phyloP scores from a whole-genome alignment of 2,113 vertebrate genomes.

The Leucopternis melanops region DNA sequence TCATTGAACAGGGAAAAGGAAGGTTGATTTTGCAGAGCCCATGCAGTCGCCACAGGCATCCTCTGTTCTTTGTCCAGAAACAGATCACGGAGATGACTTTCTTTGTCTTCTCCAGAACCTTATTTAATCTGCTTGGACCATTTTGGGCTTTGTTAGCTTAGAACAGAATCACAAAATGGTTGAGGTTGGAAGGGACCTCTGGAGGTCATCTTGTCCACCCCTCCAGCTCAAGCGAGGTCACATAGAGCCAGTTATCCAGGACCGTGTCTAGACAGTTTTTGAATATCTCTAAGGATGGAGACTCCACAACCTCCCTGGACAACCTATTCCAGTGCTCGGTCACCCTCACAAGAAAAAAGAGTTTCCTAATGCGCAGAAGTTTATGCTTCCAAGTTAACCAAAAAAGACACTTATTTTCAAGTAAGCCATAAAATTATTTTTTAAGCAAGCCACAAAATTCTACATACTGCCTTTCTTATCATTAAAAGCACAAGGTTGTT shows the following conservation, averaged over 20 bases:
- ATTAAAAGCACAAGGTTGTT: background rate
- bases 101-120: background rate
- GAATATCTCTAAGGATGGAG: background rate
- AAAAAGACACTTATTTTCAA: background rate
- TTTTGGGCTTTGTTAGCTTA: background rate
- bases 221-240: background rate
- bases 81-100: background rate
- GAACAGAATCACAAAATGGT: background rate
- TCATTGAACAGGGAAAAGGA: background rate
- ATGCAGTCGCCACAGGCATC: background rate
- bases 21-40: background rate
- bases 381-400: background rate
- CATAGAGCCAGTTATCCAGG: no score
- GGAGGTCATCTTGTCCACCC: background rate
- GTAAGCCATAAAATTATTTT: background rate
- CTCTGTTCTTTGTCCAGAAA: background rate
- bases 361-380: background rate
- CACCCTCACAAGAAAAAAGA: background rate
- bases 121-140: background rate
- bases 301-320: background rate
- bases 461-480: background rate
- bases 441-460: background rate
- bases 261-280: background rate
- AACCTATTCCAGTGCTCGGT: background rate
- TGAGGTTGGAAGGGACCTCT: background rate